A percentile compares a stretch with the other conserved stretches of the same genome.
phyloP scores from a whole-genome alignment of 2,888 invertebrate species.

The Lycocerus yunnanus region DNA sequence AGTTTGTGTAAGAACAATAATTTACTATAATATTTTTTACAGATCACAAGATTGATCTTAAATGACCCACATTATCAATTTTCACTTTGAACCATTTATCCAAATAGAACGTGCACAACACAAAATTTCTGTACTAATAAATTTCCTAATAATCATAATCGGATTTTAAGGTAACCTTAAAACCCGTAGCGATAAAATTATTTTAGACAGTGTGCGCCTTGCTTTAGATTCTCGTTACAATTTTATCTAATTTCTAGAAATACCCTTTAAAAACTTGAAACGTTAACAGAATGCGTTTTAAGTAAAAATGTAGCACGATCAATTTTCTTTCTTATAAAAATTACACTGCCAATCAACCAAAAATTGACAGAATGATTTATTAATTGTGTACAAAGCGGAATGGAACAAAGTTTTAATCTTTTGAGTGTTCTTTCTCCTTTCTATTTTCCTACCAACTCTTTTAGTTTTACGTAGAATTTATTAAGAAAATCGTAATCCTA shows the following conservation, averaged over 20 bases:
- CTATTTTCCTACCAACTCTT: conserved; percentile 9
- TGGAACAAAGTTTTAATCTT: conserved; percentile 27
- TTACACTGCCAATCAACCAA: conserved; percentile 29
- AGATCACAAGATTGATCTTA: too few relatives aligned
- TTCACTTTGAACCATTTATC: too few relatives aligned
- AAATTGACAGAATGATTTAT: conserved; percentile 29
- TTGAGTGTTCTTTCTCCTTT: conserved; percentile 12
- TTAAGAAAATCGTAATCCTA: conserved; percentile 16
- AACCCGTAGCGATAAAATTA: neutral
- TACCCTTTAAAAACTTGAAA: neutral
- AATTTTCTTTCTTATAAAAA: conserved; percentile 30
- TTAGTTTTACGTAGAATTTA: conserved; percentile 8
- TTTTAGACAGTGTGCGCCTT: neutral
- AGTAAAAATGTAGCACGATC: conserved; percentile 23
- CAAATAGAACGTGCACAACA: too few relatives aligned
- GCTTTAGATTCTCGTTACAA: neutral
- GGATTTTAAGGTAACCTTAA: too few relatives aligned
- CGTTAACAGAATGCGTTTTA: conserved; percentile 7
- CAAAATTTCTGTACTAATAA: too few relatives aligned
- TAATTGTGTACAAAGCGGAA: conserved; percentile 29
- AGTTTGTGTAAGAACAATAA: too few relatives aligned
- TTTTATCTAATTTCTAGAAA: neutral
- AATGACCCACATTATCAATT: too few relatives aligned
- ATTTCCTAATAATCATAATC: too few relatives aligned
- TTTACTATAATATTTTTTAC: too few relatives aligned